Conservation (phyloP, 92 coral and sea anemone genomes). For the Montipora capitata region DNA sequence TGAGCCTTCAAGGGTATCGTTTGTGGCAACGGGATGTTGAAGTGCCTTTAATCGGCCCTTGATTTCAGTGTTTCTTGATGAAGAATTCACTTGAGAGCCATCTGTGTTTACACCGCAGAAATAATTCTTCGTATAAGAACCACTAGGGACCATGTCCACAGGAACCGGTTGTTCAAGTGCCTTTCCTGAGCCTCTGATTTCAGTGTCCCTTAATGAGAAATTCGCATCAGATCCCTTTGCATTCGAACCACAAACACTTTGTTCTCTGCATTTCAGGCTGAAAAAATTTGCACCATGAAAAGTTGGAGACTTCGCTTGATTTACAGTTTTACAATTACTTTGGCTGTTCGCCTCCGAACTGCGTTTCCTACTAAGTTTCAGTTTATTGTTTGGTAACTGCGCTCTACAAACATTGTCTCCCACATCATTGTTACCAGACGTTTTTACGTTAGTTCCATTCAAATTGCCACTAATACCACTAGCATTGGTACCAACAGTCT, state of each 20-base stretch:
- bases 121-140: not conserved
- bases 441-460: not conserved
- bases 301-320: not conserved
- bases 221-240: not conserved
- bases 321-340: not conserved
- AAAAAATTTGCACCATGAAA: not conserved
- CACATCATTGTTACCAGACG: not conserved
- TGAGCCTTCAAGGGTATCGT: not conserved
- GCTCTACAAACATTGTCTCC: constrained; percentile 12
- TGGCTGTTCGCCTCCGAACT: constrained; percentile 3
- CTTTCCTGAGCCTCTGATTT: not conserved
- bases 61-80: not conserved
- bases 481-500: not conserved
- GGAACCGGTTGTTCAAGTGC: not conserved
- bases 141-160: not conserved
- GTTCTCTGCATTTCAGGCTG: not conserved
- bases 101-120: not conserved
- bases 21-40: not conserved
- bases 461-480: not conserved
- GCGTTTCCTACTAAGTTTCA: constrained; percentile 36
- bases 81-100: not conserved
- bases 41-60: not conserved
- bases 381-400: constrained; percentile 33
- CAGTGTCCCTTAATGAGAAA: not conserved
- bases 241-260: not conserved